Evolutionary conservation across 2,113 vertebrate genomes (phyloP), one percentile per base, ranked within the genome.

Genomic region (Sinocyclocheilus grahami): DNA sequence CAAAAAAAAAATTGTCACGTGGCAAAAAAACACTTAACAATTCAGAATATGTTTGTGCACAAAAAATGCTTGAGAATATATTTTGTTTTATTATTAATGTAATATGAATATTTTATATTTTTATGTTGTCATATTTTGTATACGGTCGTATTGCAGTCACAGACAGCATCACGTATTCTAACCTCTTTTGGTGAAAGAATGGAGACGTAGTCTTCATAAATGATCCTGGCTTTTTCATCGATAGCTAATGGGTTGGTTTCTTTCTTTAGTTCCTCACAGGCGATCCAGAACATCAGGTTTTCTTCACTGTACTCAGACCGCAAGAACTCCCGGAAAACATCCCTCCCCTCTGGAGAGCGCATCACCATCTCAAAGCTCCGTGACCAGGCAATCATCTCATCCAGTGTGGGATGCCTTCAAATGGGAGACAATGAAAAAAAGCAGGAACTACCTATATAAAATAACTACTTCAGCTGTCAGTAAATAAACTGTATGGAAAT

Each of bases 351-450:
- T 78, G 96, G 88, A 46, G 97, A 95, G 91, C 95, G 97, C 97
- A 99, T 98, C 97, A 99, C 96, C 94, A 97, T 95, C 95, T 99
- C 98, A 90, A 99, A 99, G 94, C 97, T 98, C 84, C 97, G 97
- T 92, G 48, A 51, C 48, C 48, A 51, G 48, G 48, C 11, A 51
- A 13, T 51, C 92, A 97, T 92, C 92, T 99, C 98, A 65, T 99
- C 97, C 58, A 96, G 90, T 71, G 95, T 97, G 86, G 97, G 97
- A 69, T 93, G 95, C 91, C 95, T 96, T 71, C 62, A 72, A 71
- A 90, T 6, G 53, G 71, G 62, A 60, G 5, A 65, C 82, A 55
- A 78, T 4, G 63, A 55, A 77, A 37, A 42, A 14, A 82, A 76
- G 63, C 51, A 53, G 46, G 27, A 69, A 27, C 80, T 69, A 51